Conservation (phyloP, 2,797 vertebrate genomes). For the Tiaroga cobitis region DNA sequence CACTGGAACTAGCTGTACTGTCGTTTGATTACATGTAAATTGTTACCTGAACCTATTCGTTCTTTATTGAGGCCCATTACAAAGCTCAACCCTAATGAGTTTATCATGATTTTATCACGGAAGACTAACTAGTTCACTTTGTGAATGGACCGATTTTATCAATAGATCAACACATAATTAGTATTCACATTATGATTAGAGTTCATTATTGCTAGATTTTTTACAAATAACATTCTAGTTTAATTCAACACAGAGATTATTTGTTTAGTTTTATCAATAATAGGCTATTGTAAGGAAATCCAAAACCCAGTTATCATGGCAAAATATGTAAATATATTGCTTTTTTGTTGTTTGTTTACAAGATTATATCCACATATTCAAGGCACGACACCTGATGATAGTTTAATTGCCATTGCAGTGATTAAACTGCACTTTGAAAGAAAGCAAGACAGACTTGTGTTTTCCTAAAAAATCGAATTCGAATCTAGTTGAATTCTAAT, state of each 20-base stretch:
- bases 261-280: background rate
- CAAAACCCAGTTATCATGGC: background rate
- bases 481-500: background rate
- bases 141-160: background rate
- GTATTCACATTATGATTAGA: background rate
- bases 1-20: constrained; percentile 67
- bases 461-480: background rate
- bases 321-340: background rate
- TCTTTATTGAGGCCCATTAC: constrained; percentile 31
- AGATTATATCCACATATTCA: background rate
- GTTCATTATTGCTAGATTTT: background rate
- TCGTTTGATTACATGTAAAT: background rate
- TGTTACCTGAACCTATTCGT: background rate
- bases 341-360: background rate
- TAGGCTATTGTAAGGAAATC: background rate
- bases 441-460: background rate
- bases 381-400: background rate
- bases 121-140: background rate
- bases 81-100: background rate
- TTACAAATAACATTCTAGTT: background rate
- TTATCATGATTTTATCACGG: constrained; percentile 12
- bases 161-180: background rate
- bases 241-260: background rate
- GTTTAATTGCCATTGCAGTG: background rate
- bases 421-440: background rate